These are phyloP conservation scores for Eurosta solidaginis DNA, from an alignment of 1,140 invertebrate genomes.

Conservation along the genomic window DNA sequence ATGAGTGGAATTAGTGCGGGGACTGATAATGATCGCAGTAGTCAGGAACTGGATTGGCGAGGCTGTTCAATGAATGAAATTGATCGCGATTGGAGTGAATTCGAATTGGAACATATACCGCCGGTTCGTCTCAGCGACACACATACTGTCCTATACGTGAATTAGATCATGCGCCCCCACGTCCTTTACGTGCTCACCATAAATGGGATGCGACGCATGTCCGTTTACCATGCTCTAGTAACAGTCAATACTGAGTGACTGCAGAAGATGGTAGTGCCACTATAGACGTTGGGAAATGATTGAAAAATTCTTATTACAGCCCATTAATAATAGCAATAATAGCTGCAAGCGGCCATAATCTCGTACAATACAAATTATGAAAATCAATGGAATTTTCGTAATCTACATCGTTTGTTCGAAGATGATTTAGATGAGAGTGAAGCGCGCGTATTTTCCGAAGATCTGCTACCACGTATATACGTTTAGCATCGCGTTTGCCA, in stretches of 20 bases:
- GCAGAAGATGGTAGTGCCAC: constrained; percentile 64
- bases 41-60: constrained; percentile 43
- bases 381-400: constrained; percentile 71
- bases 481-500: constrained; percentile 78
- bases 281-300: constrained; percentile 79
- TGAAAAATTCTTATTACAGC: constrained; percentile 68
- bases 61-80: constrained; percentile 59
- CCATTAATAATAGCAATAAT: constrained; percentile 69
- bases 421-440: constrained; percentile 74
- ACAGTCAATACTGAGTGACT: constrained; percentile 76
- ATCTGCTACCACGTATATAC: constrained; percentile 80
- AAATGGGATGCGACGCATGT: constrained; percentile 83
- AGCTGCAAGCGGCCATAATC: constrained; percentile 75
- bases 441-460: constrained; percentile 75
- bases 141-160: constrained; percentile 66
- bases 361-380: constrained; percentile 77
- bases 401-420: constrained; percentile 75
- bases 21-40: background rate
- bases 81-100: constrained; percentile 47
- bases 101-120: constrained; percentile 53
- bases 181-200: constrained; percentile 68
- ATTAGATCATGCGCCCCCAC: constrained; percentile 67
- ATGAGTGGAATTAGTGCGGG: background rate
- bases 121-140: constrained; percentile 43
- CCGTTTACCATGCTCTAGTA: constrained; percentile 78